phyloP scores from a whole-genome alignment of 37 sponge, comb jelly and placozoan genomes.

The Crambe crambe region DNA sequence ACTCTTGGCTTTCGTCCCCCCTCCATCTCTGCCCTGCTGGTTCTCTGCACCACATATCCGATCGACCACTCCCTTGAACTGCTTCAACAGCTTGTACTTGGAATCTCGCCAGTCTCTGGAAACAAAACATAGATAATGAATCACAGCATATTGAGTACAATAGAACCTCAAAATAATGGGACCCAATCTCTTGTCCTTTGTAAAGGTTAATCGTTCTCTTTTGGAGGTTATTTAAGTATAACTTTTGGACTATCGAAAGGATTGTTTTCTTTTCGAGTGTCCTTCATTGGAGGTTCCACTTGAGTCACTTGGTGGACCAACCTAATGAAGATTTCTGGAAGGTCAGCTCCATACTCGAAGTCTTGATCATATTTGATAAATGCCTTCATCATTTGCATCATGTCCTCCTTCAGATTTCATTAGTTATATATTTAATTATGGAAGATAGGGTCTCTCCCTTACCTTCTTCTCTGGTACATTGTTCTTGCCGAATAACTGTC shows the following conservation, averaged over 20 bases:
- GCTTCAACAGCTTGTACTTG: slow-evolving; percentile 31
- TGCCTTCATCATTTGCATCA: slow-evolving; percentile 19
- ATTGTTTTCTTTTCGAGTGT: too few species aligned
- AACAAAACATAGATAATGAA: slow-evolving; percentile 13
- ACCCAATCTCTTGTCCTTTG: too few species aligned
- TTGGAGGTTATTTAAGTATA: too few species aligned
- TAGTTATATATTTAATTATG: too few species aligned
- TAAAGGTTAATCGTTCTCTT: too few species aligned
- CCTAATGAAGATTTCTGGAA: slow-evolving; percentile 75
- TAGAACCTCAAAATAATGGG: too few species aligned
- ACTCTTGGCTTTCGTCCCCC: background rate
- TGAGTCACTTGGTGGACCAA: slow-evolving; percentile 2
- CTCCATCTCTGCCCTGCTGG: too few species aligned
- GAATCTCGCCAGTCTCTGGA: slow-evolving; percentile 47
- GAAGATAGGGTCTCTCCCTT: background rate
- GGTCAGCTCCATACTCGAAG: slow-evolving; percentile 84
- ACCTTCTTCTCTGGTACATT: slow-evolving; percentile 45
- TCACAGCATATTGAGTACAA: slow-evolving; percentile 22
- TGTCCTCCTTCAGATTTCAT: slow-evolving; percentile 55
- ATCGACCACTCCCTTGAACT: too few species aligned
- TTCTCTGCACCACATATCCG: too few species aligned
- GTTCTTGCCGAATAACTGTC: slow-evolving; percentile 65
- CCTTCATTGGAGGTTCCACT: background rate
- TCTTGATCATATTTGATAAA: slow-evolving; percentile 83
- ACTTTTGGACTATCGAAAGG: background rate